Evolutionary conservation across 2,888 invertebrate genomes (phyloP).

Genomic region (Dinocampus coccinellae): DNA sequence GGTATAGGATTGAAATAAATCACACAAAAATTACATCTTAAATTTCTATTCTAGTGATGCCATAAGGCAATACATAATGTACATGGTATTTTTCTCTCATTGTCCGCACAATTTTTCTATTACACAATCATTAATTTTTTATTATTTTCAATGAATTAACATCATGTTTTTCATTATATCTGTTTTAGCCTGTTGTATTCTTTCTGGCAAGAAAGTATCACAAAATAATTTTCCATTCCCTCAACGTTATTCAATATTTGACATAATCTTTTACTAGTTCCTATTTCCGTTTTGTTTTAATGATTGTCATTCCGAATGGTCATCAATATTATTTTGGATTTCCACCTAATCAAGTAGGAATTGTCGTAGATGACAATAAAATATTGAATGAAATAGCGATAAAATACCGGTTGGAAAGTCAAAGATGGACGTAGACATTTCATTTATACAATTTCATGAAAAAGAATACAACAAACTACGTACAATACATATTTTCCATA

Average conservation of each 20-base stretch:
- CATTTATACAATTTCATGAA: slow-evolving; percentile 47
- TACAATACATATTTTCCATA: slow-evolving; percentile 53
- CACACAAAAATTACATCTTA: slow-evolving; percentile 48
- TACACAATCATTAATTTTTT: slow-evolving; percentile 64
- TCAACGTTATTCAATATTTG: slow-evolving; percentile 66
- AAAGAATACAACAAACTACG: slow-evolving; percentile 64
- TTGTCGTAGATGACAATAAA: not conserved
- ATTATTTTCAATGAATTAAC: slow-evolving; percentile 64
- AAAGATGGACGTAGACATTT: slow-evolving; percentile 48
- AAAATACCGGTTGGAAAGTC: slow-evolving; percentile 46
- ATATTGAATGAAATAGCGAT: not conserved
- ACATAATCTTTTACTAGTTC: slow-evolving; percentile 42
- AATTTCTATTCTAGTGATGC: slow-evolving; percentile 68
- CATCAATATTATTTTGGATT: slow-evolving; percentile 23
- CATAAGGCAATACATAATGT: slow-evolving; percentile 68
- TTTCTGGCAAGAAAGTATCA: slow-evolving; percentile 69
- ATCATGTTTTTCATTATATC: slow-evolving; percentile 59
- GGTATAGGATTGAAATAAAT: slow-evolving; percentile 11
- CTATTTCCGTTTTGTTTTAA: slow-evolving; percentile 20
- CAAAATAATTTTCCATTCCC: slow-evolving; percentile 68
- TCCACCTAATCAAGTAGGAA: not conserved
- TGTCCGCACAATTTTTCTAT: slow-evolving; percentile 65
- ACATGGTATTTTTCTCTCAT: slow-evolving; percentile 67
- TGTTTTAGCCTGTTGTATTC: slow-evolving; percentile 67
- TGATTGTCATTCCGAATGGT: slow-evolving; percentile 14